These are phyloP conservation scores for Clostera curtula DNA, from an alignment of 2,888 invertebrate genomes.

Conservation along the genomic window DNA sequence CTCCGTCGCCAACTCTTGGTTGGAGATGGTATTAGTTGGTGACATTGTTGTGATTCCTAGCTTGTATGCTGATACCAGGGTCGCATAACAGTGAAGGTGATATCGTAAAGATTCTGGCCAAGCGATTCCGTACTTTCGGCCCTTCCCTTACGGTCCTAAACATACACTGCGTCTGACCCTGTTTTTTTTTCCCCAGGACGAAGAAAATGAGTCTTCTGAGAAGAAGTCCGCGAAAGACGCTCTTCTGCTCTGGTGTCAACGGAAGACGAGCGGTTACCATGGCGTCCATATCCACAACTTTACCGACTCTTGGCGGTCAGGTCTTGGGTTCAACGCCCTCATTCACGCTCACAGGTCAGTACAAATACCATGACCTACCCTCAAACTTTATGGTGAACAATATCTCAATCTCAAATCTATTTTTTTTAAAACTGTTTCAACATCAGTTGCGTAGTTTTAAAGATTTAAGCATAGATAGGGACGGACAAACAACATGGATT, in stretches of 20 bases:
- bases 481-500: too few relatives aligned
- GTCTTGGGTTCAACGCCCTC: constrained; percentile 98
- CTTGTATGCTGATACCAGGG: too few relatives aligned
- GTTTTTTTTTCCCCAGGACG: constrained; percentile 76
- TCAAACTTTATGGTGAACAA: neutral
- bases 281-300: constrained; percentile 93
- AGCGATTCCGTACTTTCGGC: too few relatives aligned
- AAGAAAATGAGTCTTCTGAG: constrained; percentile 96
- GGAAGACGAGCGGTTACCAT: constrained; percentile 96
- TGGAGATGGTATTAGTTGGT: constrained; percentile 90
- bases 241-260: constrained; percentile 97
- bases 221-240: constrained; percentile 99
- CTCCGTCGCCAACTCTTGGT: constrained; percentile 80
- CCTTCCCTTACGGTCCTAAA: too few relatives aligned
- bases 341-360: constrained; percentile 90
- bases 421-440: too few relatives aligned
- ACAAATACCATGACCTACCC: neutral
- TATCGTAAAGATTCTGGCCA: too few relatives aligned
- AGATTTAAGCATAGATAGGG: too few relatives aligned
- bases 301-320: constrained; percentile 95
- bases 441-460: too few relatives aligned
- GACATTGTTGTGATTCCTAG: too few relatives aligned
- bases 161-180: neutral
- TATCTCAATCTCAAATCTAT: neutral
- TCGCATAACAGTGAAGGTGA: too few relatives aligned